Percentiles rank a stretch among this genome's conserved stretches.
phyloP scores from a whole-genome alignment of 2,797 vertebrate species.

The Propithecus deckenii region DNA sequence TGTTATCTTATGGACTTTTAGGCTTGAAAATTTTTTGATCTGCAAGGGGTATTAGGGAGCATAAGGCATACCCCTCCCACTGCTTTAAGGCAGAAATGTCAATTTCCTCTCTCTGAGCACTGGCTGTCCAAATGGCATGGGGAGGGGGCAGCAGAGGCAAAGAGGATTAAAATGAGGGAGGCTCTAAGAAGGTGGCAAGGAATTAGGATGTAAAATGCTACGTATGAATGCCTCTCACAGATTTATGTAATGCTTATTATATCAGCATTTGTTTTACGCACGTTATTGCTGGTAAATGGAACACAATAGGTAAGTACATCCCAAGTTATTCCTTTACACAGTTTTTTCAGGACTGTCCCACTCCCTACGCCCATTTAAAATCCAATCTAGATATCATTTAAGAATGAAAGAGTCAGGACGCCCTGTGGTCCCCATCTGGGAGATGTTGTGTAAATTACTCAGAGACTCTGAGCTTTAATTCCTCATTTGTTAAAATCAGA shows the following conservation, averaged over 20 bases:
- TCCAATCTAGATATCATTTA: neutral
- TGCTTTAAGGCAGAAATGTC: neutral
- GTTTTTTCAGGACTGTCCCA: neutral
- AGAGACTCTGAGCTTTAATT: neutral
- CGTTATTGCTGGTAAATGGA: neutral
- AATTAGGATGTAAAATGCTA: neutral
- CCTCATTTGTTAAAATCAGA: slow-evolving; percentile 1
- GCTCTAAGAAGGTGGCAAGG: neutral
- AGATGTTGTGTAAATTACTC: neutral
- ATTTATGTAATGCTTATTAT: neutral
- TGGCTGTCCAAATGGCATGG: neutral
- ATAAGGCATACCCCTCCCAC: neutral
- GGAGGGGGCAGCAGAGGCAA: neutral
- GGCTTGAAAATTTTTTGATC: neutral
- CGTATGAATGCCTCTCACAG: neutral
- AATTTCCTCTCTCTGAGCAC: neutral
- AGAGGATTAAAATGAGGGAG: neutral
- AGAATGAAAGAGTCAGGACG: neutral
- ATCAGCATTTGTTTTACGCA: neutral
- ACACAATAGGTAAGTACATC: neutral
- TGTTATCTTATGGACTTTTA: neutral
- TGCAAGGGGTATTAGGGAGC: neutral
- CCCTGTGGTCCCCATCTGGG: neutral
- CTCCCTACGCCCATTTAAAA: neutral
- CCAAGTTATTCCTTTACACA: neutral